phyloP scores from a whole-genome alignment of 2,888 invertebrate genomes.

The Caenorhabditis angaria region DNA sequence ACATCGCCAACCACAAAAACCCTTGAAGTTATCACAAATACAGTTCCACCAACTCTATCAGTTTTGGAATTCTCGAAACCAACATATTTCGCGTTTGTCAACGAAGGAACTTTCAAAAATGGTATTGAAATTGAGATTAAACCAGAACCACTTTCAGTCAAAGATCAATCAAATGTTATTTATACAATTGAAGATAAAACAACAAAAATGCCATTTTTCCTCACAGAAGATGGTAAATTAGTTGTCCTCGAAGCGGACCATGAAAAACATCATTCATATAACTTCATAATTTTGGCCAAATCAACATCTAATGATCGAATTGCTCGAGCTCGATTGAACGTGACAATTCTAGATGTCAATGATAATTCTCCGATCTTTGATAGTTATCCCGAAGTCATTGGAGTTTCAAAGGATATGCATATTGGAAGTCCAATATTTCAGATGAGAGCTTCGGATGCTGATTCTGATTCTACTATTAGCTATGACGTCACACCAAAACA shows the following conservation, averaged over 20 bases:
- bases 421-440: slow-evolving; percentile 31
- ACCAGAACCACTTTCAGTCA: slow-evolving; percentile 48
- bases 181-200: slow-evolving; percentile 43
- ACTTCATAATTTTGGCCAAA: slow-evolving; percentile 53
- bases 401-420: slow-evolving; percentile 23
- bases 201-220: slow-evolving; percentile 29
- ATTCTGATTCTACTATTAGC: slow-evolving; percentile 49
- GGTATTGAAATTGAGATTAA: slow-evolving; percentile 57
- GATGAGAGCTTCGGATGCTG: slow-evolving; percentile 55
- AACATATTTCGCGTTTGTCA: slow-evolving; percentile 45
- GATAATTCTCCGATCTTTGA: slow-evolving; percentile 66
- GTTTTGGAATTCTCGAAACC: slow-evolving; percentile 29
- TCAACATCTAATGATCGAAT: background rate
- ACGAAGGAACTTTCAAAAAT: slow-evolving; percentile 61
- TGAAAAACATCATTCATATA: slow-evolving; percentile 51
- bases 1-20: background rate
- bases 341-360: slow-evolving; percentile 66
- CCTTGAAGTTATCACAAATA: background rate
- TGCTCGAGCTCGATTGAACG: slow-evolving; percentile 52
- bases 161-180: slow-evolving; percentile 7
- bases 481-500: slow-evolving; percentile 46
- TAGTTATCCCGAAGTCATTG: slow-evolving; percentile 43
- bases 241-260: slow-evolving; percentile 64
- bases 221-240: slow-evolving; percentile 55
- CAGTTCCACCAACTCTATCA: background rate